A percentile compares a stretch with the other conserved stretches of the same genome.
Evolutionary conservation across 1,140 invertebrate species (phyloP).

Genomic region (Eupristina koningsbergeri): DNA sequence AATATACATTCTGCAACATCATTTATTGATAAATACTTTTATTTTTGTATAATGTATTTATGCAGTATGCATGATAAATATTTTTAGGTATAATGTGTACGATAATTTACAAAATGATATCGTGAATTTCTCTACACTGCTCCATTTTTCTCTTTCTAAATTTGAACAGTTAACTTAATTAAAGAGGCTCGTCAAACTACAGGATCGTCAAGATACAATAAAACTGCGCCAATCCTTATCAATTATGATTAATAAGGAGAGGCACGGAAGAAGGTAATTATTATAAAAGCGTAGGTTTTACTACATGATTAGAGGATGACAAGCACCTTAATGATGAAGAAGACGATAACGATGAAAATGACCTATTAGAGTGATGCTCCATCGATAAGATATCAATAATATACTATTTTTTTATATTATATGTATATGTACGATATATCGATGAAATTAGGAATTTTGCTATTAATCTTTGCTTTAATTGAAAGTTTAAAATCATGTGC

Average conservation of each 20-base stretch:
- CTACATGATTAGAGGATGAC: no score
- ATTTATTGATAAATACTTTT: background rate
- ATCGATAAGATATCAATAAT: constrained; percentile 46
- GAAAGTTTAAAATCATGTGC: no score
- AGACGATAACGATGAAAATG: background rate
- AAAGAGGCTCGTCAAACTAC: background rate
- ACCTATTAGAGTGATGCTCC: background rate
- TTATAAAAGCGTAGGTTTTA: constrained; percentile 67
- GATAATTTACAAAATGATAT: background rate
- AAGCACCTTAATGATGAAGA: no score
- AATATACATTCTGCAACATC: background rate
- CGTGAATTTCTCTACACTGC: background rate
- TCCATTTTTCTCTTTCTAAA: background rate
- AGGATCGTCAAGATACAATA: background rate
- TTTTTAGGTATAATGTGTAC: background rate
- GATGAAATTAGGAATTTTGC: background rate
- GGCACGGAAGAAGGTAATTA: constrained; percentile 64
- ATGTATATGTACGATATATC: background rate
- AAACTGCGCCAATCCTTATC: background rate
- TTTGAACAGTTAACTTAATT: constrained; percentile 34
- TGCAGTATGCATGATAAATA: background rate
- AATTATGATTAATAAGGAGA: constrained; percentile 63
- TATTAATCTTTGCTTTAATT: no score
- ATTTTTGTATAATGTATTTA: background rate
- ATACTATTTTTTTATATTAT: constrained; percentile 33